Percentiles rank a stretch among this genome's conserved stretches.
Conservation (phyloP, 2,113 vertebrate species). For the Bubo scandiacus region DNA sequence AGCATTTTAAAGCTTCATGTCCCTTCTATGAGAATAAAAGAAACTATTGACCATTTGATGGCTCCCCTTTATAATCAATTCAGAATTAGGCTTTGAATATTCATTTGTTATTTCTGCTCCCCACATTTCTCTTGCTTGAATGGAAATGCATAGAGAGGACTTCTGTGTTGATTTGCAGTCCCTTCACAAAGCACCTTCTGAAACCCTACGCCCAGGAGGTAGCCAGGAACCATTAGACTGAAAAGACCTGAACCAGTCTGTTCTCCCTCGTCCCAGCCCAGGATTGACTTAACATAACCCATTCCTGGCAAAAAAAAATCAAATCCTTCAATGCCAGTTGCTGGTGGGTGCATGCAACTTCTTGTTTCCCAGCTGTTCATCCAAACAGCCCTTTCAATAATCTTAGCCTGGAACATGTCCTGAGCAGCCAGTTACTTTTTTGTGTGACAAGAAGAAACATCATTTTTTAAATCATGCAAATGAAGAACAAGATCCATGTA, state of each 20-base stretch:
- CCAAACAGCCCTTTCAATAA: not conserved
- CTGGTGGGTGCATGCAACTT: not conserved
- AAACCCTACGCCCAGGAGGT: not conserved
- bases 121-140: not conserved
- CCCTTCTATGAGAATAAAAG: not conserved
- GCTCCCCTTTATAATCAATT: not conserved
- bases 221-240: not conserved
- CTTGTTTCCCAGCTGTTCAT: not conserved
- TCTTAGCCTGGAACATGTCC: not conserved
- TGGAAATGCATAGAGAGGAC: not conserved
- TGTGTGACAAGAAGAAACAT: not conserved
- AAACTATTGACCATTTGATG: not conserved
- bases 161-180: not conserved
- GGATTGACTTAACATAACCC: not conserved
- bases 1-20: not conserved
- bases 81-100: not conserved
- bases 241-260: not conserved
- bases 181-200: not conserved
- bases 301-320: not conserved
- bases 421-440: not conserved
- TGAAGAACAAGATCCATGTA: not conserved
- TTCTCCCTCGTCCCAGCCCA: not conserved
- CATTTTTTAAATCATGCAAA: slow-evolving; percentile 19
- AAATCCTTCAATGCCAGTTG: not conserved
- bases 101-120: not conserved